Percentiles rank a stretch among this genome's conserved stretches.
These are phyloP conservation scores for Marmota flaviventris DNA, from an alignment of 2,113 vertebrate species.

Conservation along the genomic window DNA sequence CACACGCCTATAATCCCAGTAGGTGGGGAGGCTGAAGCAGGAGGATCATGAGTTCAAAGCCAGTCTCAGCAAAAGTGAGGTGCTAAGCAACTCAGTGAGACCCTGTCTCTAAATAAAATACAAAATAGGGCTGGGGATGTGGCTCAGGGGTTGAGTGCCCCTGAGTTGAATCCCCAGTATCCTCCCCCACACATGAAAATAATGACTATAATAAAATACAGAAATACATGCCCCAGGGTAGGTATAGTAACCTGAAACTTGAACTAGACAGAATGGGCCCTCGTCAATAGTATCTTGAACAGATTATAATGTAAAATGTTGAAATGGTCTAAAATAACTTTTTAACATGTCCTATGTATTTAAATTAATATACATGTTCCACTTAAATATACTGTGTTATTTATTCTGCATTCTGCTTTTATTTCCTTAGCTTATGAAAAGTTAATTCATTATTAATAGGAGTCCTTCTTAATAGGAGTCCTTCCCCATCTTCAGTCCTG, in stretches of 20 bases:
- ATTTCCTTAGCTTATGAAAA: slow-evolving; percentile 6
- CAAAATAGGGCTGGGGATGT: too few species aligned
- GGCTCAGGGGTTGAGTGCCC: too few species aligned
- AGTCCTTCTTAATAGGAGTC: not conserved
- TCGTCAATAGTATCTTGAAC: not conserved
- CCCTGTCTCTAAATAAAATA: too few species aligned
- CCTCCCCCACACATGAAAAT: too few species aligned
- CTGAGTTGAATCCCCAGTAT: too few species aligned
- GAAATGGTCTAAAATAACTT: not conserved
- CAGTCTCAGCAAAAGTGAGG: too few species aligned
- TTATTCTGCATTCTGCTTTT: slow-evolving; percentile 38
- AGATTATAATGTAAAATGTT: not conserved
- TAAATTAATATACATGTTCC: not conserved
- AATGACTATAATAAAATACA: not conserved
- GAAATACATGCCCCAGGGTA: not conserved
- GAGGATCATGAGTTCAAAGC: too few species aligned
- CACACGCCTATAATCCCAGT: too few species aligned
- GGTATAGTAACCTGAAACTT: not conserved
- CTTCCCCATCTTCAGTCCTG: not conserved
- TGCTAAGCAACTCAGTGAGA: too few species aligned
- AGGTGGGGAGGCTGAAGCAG: too few species aligned
- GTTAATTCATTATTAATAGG: slow-evolving; percentile 38
- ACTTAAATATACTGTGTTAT: not conserved
- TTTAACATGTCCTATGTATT: slow-evolving; percentile 20
- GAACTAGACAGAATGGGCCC: not conserved